phyloP scores from a whole-genome alignment of 2,888 invertebrate genomes.

The Palloptera scutellata region DNA sequence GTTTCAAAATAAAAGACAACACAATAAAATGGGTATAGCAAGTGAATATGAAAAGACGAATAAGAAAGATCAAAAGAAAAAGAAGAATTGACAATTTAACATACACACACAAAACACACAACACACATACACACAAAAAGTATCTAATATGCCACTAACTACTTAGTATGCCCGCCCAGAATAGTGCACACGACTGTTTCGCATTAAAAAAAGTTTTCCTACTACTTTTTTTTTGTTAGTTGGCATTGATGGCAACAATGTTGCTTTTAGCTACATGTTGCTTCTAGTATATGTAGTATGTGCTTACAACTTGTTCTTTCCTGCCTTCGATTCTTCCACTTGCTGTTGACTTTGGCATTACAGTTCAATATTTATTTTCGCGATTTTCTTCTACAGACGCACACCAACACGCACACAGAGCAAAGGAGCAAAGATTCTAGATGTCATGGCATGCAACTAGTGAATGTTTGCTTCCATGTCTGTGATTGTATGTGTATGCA shows the following conservation, averaged over 20 bases:
- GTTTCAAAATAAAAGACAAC: slow-evolving; percentile 41
- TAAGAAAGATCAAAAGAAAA: slow-evolving; percentile 4
- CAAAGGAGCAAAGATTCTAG: slow-evolving; percentile 50
- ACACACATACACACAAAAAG: no score
- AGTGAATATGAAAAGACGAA: background rate
- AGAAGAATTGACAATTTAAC: no score
- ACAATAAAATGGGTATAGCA: slow-evolving; percentile 7
- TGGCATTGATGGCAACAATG: no score
- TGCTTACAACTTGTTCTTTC: background rate
- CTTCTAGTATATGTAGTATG: no score
- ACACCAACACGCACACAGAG: background rate
- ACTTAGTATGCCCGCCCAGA: no score
- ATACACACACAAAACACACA: no score
- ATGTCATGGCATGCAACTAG: slow-evolving; percentile 33
- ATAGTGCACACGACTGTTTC: no score
- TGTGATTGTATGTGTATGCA: no score
- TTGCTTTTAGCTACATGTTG: background rate
- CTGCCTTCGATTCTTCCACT: background rate
- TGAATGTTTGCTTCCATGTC: no score
- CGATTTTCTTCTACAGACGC: slow-evolving; percentile 48
- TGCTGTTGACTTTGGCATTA: slow-evolving; percentile 56
- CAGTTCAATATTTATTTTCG: slow-evolving; percentile 61
- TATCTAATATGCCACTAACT: no score
- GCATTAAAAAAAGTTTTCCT: no score
- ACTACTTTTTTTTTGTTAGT: no score